Evolutionary conservation across 1,140 invertebrate genomes (phyloP), one percentile per base, ranked within the genome.

Genomic region (Drosophila baimaii): DNA sequence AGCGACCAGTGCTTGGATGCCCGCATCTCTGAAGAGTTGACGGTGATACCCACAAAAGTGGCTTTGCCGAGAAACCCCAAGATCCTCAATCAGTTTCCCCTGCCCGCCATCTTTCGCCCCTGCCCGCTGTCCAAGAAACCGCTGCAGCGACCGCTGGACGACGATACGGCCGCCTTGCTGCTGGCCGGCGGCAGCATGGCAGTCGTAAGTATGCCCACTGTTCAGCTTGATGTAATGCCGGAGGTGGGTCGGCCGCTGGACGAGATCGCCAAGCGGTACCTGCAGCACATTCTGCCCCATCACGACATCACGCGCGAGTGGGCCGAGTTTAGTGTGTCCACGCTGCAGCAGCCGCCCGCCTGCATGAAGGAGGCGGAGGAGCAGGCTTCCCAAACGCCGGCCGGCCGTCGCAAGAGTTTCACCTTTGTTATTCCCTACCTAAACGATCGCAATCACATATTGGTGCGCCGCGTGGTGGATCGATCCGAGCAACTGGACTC

Each of bases 241-340:
- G 72, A 90, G 33, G 39, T 90, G 51, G 88, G 86, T 1, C 76
- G 85, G 0, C 91, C 90, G 0, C 27, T 92, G 2, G 59, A 91
- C 31, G 90, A 92, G 52, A 81, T 88, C 4, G 88, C 90, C n/a
- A 92, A 91, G 59, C 82, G 88, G 3, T 92, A 92, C 72, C 47
- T 92, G 10, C 86, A 92, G 54, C 70, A 91, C 19, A 89, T 92
- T 12, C 61, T 92, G 19, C 91, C 91, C 1, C 88, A 90, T 59
- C 75, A 91, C 37, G 81, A 91, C 25, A 92, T 92, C 9, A 81
- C 91, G 0, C 76, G 89, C 10, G 91, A 92, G 37, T 92, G 91
- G 91, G 91, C 91, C 3, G 83, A 92, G 59, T 92, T 92, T n/a
- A 90, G 90, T 43, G 85, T 91, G 4, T 92, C 91, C 13, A 91